Base-by-base conservation (phyloP, 2,113 vertebrate species). In the Oncorhynchus nerka region DNA sequence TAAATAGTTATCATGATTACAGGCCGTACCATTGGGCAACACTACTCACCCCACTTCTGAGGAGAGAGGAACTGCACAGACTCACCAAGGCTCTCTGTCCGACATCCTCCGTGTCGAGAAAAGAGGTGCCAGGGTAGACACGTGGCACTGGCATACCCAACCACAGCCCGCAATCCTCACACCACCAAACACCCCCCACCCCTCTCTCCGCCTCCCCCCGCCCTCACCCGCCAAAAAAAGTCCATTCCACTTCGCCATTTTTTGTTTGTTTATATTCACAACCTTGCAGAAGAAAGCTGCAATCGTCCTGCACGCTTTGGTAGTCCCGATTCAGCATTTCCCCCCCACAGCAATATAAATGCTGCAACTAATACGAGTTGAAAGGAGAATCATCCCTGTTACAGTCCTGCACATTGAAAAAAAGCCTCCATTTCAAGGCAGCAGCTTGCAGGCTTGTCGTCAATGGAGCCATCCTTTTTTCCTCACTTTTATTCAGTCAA, bases 131-230 rank as follows among this genome's bases (percentile, higher is more conserved):
- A 92, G 88, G 85, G 86, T 28, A 86, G 89, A 88, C 91, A 94
- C 93, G 93, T 94, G 93, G 93, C 92, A 93, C 87, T 87, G 90
- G 84, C 88, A 89, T 89, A 92, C 91, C 93, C 93, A 94, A 94
- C 93, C 93, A 93, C 90, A 91, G 91, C 88, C 89, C 86, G 89
- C 88, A 90, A 88, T 91, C 88, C 92, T 45, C 39, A 45, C 39
- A 45, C 39, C 9, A 45, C 39, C 39, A 45, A 45, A 0, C 8
- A 9, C 8, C 39, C 77, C 86, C 78, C 30, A 48, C 72, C 64
- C 72, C 74, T 3, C 79, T 7, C 34, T 76, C 79, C 79, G 75
- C 39, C 55, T 75, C 8, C 68, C 4, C 30, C n/a, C 32, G 24
- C 68, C 34, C 34, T 16, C 32, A 70, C 81, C 79, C 81, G 74